phyloP scores from a whole-genome alignment of 2,797 vertebrate genomes.

The Clarias pachynema region DNA sequence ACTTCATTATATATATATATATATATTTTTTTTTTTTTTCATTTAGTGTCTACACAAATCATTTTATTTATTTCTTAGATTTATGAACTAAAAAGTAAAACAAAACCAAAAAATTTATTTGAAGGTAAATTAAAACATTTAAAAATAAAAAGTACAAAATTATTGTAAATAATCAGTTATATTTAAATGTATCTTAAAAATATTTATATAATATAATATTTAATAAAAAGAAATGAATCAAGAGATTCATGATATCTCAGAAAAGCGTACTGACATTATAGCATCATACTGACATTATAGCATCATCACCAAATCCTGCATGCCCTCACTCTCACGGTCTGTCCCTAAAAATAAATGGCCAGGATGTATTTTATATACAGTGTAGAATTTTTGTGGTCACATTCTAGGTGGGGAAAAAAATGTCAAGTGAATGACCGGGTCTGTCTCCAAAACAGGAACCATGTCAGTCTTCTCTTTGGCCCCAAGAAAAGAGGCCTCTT shows the following conservation, averaged over 20 bases:
- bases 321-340: neutral
- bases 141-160: neutral
- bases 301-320: neutral
- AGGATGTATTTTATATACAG: neutral
- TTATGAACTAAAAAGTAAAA: too few relatives aligned
- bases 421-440: slow-evolving; percentile 54
- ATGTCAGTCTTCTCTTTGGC: slow-evolving; percentile 69
- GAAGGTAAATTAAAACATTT: neutral
- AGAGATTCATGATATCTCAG: neutral
- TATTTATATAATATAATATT: neutral
- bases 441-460: slow-evolving; percentile 69
- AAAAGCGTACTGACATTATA: neutral
- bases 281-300: neutral
- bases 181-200: neutral
- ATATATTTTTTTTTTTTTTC: too few relatives aligned
- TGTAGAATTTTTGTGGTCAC: neutral
- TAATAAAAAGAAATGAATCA: neutral
- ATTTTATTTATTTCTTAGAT: neutral
- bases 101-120: too few relatives aligned
- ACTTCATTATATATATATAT: too few relatives aligned
- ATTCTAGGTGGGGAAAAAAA: neutral
- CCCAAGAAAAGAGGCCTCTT: slow-evolving; percentile 74
- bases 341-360: neutral
- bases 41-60: neutral
- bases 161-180: neutral